These are phyloP conservation scores for Stenodera caucasica DNA, from an alignment of 2,888 invertebrate species.

Conservation along the genomic window DNA sequence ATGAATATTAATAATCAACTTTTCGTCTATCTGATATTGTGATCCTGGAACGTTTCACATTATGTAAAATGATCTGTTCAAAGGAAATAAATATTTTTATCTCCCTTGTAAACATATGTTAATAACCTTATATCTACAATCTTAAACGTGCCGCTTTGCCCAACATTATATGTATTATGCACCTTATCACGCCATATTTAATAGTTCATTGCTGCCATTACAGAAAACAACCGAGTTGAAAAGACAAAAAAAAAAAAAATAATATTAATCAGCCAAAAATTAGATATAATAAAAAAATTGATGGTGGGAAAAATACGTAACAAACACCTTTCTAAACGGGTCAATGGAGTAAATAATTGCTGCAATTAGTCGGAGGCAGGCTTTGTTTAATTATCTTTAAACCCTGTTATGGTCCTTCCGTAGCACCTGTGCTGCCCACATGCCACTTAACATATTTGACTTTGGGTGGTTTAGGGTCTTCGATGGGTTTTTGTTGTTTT, in stretches of 20 bases:
- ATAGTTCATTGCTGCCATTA: constrained; percentile 3
- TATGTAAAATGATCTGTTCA: constrained; percentile 26
- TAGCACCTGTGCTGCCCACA: constrained; percentile 32
- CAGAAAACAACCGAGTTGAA: neutral
- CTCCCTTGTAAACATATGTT: constrained; percentile 29
- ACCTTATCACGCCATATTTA: constrained; percentile 17
- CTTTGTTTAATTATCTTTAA: constrained; percentile 33
- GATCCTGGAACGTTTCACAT: constrained; percentile 18
- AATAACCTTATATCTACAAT: constrained; percentile 28
- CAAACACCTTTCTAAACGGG: constrained; percentile 5
- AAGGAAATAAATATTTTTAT: constrained; percentile 29
- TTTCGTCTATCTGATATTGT: constrained; percentile 13
- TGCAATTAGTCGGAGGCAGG: constrained; percentile 27
- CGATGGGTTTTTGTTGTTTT: constrained; percentile 10
- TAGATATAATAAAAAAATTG: too few species aligned
- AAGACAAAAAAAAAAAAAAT: neutral
- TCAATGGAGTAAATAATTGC: constrained; percentile 25
- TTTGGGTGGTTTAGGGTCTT: constrained; percentile 28
- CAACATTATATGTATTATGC: constrained; percentile 23
- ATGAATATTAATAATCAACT: constrained; percentile 19
- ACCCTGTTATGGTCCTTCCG: constrained; percentile 28
- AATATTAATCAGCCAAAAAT: neutral
- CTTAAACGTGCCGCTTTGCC: constrained; percentile 20
- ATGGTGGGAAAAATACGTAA: neutral
- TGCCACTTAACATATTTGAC: constrained; percentile 33